Evolutionary conservation across 2,888 invertebrate genomes (phyloP), one percentile per base, ranked within the genome.

Genomic region (Sarcophaga carnaria): DNA sequence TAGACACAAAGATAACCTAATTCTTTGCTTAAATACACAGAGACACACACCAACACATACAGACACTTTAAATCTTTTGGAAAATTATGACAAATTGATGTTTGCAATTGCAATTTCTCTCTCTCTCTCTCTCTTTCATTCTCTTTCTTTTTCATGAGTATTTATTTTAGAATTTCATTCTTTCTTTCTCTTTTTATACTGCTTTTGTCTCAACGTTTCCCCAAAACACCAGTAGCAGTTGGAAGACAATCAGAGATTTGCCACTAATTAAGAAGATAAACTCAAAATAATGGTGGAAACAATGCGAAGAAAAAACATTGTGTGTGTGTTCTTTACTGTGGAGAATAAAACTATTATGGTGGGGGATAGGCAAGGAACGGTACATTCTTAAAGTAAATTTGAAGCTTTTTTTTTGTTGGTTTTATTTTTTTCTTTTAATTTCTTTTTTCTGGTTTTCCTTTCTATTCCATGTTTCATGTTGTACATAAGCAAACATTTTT

Each of bases 181-280:
- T 17, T 22, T 70, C 12, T 22, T 12, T 22, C 22, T 22, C 22
- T 22, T 17, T 25, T 12, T 2, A 69, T 6, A 27, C 27, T 17
- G 11, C 22, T 49, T 66, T 20, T 59, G 11, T 54, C 25, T 14
- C 75, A 60, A 45, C 66, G 11, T 59, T n/a, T 64, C 60, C 64
- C 64, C 54, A 14, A 54, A 78, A 67, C 62, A 4, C 62, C 14
- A 54, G 37, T 8, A 54, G 17, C 25, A 22, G 49, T 49, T 49
- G 10, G 4, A 54, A 69, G 62, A 78, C 83, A 84, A 81, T 83
- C 74, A 81, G 14, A 84, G 83, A 87, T 87, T 87, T 84, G 85
- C 87, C 88, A 89, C 89, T 89, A 89, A 89, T 89, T 89, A 89
- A 89, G 89, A 89, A 88, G 89, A 88, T 88, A 88, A 88, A 88